These are phyloP conservation scores for Pedetes capensis DNA, from an alignment of 2,113 vertebrate species.

Conservation along the genomic window DNA sequence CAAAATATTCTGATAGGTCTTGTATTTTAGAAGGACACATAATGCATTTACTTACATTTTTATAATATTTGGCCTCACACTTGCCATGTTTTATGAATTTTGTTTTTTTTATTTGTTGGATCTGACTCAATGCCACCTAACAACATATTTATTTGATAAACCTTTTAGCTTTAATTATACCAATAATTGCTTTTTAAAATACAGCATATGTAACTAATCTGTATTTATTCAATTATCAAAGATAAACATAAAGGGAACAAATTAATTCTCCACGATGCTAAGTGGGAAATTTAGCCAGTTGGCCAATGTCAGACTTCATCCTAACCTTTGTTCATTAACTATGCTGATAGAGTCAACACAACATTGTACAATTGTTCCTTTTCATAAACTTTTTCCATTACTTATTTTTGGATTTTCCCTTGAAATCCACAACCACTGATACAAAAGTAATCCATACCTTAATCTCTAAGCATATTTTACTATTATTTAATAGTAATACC, in stretches of 20 bases:
- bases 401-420: not conserved
- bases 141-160: slow-evolving; percentile 1
- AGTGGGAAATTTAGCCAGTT: not conserved
- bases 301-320: not conserved
- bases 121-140: too few species aligned
- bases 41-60: not conserved
- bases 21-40: not conserved
- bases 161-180: slow-evolving; percentile 12
- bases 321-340: not conserved
- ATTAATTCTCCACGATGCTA: not conserved
- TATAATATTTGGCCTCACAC: not conserved
- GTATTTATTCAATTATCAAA: not conserved
- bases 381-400: not conserved
- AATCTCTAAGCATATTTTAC: not conserved
- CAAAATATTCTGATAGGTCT: not conserved
- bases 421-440: not conserved
- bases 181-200: not conserved
- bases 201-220: not conserved
- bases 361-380: not conserved
- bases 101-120: not conserved
- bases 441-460: not conserved
- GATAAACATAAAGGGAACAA: not conserved
- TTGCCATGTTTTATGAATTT: not conserved
- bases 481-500: not conserved
- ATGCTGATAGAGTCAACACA: not conserved